Base-by-base conservation (phyloP, 2,797 vertebrate genomes). In the Chaetophractus vellerosus region DNA sequence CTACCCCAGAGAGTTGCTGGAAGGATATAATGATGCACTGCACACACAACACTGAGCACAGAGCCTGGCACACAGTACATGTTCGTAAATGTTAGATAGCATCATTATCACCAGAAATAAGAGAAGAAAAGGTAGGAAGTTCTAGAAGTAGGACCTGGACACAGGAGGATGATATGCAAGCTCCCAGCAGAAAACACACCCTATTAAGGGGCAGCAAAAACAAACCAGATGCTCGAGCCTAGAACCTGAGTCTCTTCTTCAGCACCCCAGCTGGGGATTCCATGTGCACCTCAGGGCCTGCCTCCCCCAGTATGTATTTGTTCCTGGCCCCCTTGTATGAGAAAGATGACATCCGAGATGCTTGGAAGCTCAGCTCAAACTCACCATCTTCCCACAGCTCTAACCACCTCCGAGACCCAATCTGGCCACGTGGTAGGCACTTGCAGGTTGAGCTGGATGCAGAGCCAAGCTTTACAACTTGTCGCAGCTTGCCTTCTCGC, bases 341-440 rank as follows among this genome's bases (percentile, higher is more conserved):
- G 61, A 94, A 64, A 14, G 33, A 90, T 7, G 26, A 50, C 12
- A 33, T 52, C 38, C 12, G 45, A 90, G 31, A 91, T 31, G 24
- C 59, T 5, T 66, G 63, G 38, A 52, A 83, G 69, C 16, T 80
- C n/a, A 76, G 63, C 36, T 88, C 6, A 31, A 55, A n/a, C 63
- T 38, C 1, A 0, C 38, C 28, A 36, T 38, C 48, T 68, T 38
- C n/a, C 21, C 0, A n/a, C 0, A 31, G 5, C 57, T 28, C 31
- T 21, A n/a, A 21, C 41, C 15, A 66, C 21, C 21, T 33, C 15
- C 23, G 15, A 63, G 82, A 36, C 7, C 4, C 1, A 8, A 21
- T 9, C 31, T 1, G 3, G 85, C 33, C 19, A 6, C 0, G 0
- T 0, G 1, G 16, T 24, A 72, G 55, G 75, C 2, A 52, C 9